Evolutionary conservation across 2,113 vertebrate genomes (phyloP), one percentile per base, ranked within the genome.

Genomic region (Calyptomena viridis): DNA sequence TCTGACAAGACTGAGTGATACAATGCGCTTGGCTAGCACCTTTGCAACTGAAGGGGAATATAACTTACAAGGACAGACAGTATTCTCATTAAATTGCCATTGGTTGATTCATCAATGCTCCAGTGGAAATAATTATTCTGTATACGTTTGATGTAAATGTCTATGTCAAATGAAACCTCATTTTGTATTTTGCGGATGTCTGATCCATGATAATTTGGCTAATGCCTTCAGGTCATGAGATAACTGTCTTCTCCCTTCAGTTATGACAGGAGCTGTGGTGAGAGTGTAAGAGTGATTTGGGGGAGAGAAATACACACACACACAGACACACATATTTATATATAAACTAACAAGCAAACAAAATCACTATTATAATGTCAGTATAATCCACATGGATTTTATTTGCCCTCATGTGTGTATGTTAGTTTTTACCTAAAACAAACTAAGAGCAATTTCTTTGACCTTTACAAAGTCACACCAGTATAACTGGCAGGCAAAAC

Each of bases 1-100:
- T 97, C 93, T 97, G 97, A 97, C 97, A 98, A 96, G 96, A 97
- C 97, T 90, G 96, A 98, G 84, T 97, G 97, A 97, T 96, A 94
- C 84, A 89, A 93, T 93, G 91, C 55, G 19, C 89, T 97, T 89
- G 80, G 74, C 90, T 95, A 82, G 87, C 88, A 96, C 93, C 91
- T 97, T 95, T 95, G 93, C 86, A 58, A 74, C 93, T 71, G 71
- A 97, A 94, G 93, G 82, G 68, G 93, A 98, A 97, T 92, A 96
- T 89, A 74, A 90, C 92, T 95, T 97, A 95, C 95, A 97, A 97
- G 95, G 97, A 97, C 89, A 96, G 93, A 96, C 55, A 83, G 90
- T 95, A 94, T 91, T 97, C 96, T 97, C 92, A 94, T 95, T 97
- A 97, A 97, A 95, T 96, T 96, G 94, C 87, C 90, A 73, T 95